Percentiles rank a stretch among this genome's conserved stretches.
Evolutionary conservation across 2,888 invertebrate genomes (phyloP).

Genomic region (Psylliodes chrysocephalus): DNA sequence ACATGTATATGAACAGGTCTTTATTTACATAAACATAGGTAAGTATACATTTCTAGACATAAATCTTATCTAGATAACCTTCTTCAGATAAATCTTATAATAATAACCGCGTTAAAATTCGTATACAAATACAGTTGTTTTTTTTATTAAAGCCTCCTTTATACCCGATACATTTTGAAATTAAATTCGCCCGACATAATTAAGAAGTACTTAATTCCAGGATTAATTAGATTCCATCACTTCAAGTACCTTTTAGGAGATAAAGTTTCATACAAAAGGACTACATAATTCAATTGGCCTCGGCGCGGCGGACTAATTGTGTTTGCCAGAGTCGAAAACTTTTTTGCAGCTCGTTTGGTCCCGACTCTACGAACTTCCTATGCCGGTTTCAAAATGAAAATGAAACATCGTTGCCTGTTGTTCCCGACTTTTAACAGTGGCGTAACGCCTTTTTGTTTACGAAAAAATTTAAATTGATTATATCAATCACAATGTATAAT

Average conservation of each 20-base stretch:
- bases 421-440: not conserved
- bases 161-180: not conserved
- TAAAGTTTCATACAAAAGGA: not conserved
- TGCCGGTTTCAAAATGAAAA: not conserved
- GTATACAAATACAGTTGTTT: no score
- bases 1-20: no score
- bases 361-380: not conserved
- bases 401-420: not conserved
- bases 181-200: constrained; percentile 20
- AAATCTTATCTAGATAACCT: no score
- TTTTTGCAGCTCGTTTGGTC: constrained; percentile 12
- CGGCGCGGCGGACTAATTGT: constrained; percentile 16
- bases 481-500: no score
- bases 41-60: no score
- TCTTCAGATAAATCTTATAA: no score
- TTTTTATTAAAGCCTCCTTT: no score
- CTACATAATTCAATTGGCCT: constrained; percentile 15
- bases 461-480: no score
- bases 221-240: not conserved
- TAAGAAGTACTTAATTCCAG: not conserved
- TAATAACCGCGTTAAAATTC: no score
- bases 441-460: no score
- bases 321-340: constrained; percentile 17
- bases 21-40: no score
- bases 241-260: not conserved